Conservation (phyloP, 64 coral and sea anemone species). For the Catalaphyllia jardinei region DNA sequence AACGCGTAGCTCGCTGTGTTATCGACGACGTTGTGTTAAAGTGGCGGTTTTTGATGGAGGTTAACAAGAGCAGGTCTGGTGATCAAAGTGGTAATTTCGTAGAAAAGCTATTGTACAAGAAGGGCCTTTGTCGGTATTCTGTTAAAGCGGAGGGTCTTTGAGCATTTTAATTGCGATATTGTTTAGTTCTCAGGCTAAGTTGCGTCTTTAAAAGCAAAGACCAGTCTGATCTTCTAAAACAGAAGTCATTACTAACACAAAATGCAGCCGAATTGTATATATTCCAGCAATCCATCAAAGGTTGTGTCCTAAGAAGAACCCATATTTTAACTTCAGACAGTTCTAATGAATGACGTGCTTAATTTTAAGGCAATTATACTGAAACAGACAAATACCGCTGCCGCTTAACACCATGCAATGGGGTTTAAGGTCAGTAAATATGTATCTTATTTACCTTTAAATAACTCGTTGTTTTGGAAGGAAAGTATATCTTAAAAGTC, state of each 20-base stretch:
- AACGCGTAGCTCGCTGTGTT: neutral
- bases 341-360: neutral
- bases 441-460: neutral
- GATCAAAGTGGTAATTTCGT: neutral
- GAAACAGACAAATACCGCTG: neutral
- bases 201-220: neutral
- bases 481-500: neutral
- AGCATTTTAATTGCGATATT: neutral
- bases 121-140: neutral
- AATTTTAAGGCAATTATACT: constrained; percentile 11
- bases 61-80: neutral
- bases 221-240: neutral
- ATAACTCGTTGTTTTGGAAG: neutral
- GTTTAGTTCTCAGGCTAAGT: neutral
- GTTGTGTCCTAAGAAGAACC: too few species aligned
- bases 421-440: neutral
- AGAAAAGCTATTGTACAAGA: constrained; percentile 4
- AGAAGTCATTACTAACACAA: neutral
- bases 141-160: neutral
- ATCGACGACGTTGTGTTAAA: neutral
- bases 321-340: neutral
- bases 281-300: neutral
- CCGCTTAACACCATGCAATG: neutral
- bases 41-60: neutral
- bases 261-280: too few species aligned